Conservation (phyloP, 1,140 invertebrate species). For the Meloidogyne floridensis region DNA sequence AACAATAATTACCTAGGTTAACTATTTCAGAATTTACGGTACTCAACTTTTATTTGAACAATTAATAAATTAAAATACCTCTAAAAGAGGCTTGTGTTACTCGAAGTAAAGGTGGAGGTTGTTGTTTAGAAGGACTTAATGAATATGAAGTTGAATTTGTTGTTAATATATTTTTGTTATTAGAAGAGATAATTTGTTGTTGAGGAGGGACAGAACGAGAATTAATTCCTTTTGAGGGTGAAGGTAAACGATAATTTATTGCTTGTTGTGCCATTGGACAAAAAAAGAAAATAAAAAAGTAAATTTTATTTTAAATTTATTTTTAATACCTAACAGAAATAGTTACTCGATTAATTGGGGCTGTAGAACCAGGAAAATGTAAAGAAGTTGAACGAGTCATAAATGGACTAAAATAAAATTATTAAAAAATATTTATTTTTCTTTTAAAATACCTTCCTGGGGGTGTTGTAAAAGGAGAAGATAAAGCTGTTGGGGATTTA, state of each 20-base stretch:
- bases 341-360: conserved; percentile 22
- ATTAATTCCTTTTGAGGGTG: not conserved
- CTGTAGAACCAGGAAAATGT: conserved; percentile 13
- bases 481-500: conserved; percentile 44
- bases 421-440: not conserved
- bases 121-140: too few species aligned
- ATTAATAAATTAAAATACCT: too few species aligned
- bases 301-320: not conserved
- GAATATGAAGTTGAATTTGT: too few species aligned
- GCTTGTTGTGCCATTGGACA: conserved; percentile 29
- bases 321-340: conserved; percentile 14
- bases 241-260: not conserved
- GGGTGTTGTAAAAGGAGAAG: conserved; percentile 38
- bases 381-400: conserved; percentile 30
- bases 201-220: conserved; percentile 1
- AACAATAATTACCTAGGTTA: too few species aligned
- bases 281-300: not conserved
- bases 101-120: too few species aligned
- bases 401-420: conserved; percentile 26
- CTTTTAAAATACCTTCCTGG: conserved; percentile 13
- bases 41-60: too few species aligned
- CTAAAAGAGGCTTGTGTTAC: too few species aligned
- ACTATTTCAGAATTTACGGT: too few species aligned
- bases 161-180: too few species aligned
- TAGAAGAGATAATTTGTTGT: not conserved